Evolutionary conservation across 30 jellyfish, hydroid and myxozoan species (phyloP).

Genomic region (Morbakka virulenta): DNA sequence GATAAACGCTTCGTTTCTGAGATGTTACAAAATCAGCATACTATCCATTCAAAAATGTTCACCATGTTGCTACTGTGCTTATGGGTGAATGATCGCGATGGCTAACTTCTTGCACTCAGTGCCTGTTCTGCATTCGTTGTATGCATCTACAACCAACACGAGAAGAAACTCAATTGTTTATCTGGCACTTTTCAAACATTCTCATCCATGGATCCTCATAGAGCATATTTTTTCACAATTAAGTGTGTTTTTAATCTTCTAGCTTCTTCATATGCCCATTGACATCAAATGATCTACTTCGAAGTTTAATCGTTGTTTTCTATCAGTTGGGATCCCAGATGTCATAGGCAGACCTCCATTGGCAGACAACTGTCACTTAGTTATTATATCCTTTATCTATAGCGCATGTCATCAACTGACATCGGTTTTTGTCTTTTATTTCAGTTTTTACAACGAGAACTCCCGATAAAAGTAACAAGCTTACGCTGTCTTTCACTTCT

Average conservation of each 20-base stretch:
- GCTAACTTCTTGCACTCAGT: constrained; percentile 51
- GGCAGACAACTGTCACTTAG: constrained; percentile 6
- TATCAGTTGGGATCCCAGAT: constrained; percentile 41
- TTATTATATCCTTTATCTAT: constrained; percentile 25
- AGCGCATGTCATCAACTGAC: constrained; percentile 61
- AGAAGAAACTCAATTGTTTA: constrained; percentile 1
- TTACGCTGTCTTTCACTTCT: constrained; percentile 19
- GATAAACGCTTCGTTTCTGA: constrained; percentile 17
- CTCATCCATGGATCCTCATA: constrained; percentile 12
- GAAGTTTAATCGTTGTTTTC: constrained; percentile 40
- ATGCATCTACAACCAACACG: constrained; percentile 16
- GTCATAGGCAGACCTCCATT: constrained; percentile 47
- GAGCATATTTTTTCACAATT: constrained; percentile 1
- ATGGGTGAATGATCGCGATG: constrained; percentile 26
- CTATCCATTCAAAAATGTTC: constrained; percentile 3
- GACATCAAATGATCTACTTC: constrained; percentile 42
- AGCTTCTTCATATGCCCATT: constrained; percentile 29
- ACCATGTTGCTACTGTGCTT: constrained; percentile 32
- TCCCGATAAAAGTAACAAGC: constrained; percentile 55
- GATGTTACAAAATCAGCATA: constrained; percentile 19
- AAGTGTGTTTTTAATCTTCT: background rate
- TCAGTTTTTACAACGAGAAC: constrained; percentile 48
- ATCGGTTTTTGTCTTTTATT: constrained; percentile 49
- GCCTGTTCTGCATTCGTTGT: constrained; percentile 20
- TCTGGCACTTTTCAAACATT: background rate